Evolutionary conservation across 1,140 invertebrate species (phyloP).

Genomic region (Drosophila neocordata): DNA sequence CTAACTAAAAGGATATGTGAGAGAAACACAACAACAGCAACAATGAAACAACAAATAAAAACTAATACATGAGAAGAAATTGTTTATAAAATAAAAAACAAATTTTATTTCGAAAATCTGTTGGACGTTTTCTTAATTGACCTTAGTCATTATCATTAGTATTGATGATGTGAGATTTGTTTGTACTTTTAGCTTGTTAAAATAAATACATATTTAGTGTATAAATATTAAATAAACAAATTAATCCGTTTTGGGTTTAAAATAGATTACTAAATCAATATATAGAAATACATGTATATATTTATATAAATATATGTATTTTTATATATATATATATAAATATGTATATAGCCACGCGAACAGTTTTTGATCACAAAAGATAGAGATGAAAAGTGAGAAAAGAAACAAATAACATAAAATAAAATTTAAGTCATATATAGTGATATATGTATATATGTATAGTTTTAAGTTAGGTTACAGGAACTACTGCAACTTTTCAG

Average conservation of each 20-base stretch:
- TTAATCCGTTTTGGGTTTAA: conserved; percentile 51
- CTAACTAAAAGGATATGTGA: conserved; percentile 18
- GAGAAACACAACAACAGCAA: conserved; percentile 5
- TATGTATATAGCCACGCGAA: conserved; percentile 70
- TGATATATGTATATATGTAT: not conserved
- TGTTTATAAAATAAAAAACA: conserved; percentile 70
- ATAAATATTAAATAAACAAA: conserved; percentile 54
- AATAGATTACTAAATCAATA: conserved; percentile 49
- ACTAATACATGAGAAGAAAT: conserved; percentile 25
- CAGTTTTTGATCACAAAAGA: conserved; percentile 71
- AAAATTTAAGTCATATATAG: not conserved
- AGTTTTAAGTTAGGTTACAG: conserved; percentile 77
- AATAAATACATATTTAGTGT: conserved; percentile 63
- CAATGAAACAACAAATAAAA: not conserved
- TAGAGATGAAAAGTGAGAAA: conserved; percentile 31
- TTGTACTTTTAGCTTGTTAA: conserved; percentile 74
- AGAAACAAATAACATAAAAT: conserved; percentile 48
- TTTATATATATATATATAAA: conserved; percentile 11
- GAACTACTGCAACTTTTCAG: conserved; percentile 80
- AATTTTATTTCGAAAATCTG: conserved; percentile 65
- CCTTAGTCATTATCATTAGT: conserved; percentile 42
- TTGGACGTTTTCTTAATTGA: conserved; percentile 75
- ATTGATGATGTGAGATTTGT: conserved; percentile 68
- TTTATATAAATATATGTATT: not conserved
- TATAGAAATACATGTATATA: conserved; percentile 2